Evolutionary conservation across 1,140 invertebrate genomes (phyloP), one percentile per base, ranked within the genome.

Genomic region (Holotrichia oblita): DNA sequence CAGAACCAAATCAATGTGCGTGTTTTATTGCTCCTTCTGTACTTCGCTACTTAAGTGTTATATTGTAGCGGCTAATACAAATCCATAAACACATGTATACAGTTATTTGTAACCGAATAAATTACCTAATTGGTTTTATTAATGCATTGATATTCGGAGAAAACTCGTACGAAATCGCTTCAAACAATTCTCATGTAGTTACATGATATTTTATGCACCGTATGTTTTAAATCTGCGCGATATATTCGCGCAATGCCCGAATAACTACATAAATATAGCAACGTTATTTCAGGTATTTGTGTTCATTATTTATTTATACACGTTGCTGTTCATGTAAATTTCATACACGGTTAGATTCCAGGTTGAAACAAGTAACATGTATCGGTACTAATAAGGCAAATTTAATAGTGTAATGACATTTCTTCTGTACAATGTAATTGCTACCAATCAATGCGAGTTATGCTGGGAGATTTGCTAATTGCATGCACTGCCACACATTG

Each of bases 381-480:
- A 24, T 22, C 59, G 20, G 22, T 64, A 22, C 20, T 64, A 64
- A 64, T 64, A 20, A 22, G 20, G 59, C 22, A n/a, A 64, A 10
- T 64, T 64, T 64, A 64, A 20, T 64, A 22, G n/a, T 48, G n/a
- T 17, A 48, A 64, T 20, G n/a, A 64, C 8, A 64, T 22, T 64
- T n/a, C n/a, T 20, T 20, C 20, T 20, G 17, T 10, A 64, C 59
- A 9, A 9, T 64, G 9, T 64, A 64, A 64, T 22, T 22, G 59
- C 17, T n/a, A n/a, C 20, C 17, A 20, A 48, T 48, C n/a, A 64
- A 22, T 20, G 59, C 59, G 59, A 22, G 59, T 9, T 22, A n/a
- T 64, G 17, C 9, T 64, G 3, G 8, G 2, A 64, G 20, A 64
- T 64, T 24, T 64, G 20, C 59, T 20, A 64, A 64, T 64, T 20